Base-by-base conservation (phyloP, 2,113 vertebrate genomes). In the Psittacara wagleri region DNA sequence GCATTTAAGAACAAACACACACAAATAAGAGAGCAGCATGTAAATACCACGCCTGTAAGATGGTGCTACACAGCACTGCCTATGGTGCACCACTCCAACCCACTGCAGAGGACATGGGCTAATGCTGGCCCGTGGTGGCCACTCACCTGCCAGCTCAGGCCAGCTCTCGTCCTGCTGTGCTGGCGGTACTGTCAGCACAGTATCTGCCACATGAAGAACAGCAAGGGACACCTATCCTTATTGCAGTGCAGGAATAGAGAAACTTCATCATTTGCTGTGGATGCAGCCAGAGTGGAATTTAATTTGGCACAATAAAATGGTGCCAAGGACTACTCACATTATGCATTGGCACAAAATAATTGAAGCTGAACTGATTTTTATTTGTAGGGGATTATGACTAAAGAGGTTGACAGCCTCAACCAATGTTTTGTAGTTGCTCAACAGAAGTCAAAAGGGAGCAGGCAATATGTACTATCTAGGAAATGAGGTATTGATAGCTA, bases 81-180 rank as follows among this genome's bases (percentile, higher is more conserved):
- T 39, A 22, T 0, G 0, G 29, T 0, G 0, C 28, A 46, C 24
- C 20, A 2, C 33, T 46, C 31, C 41, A 28, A 61, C 31, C 7
- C 25, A 24, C 28, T 37, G 44, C 16, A 25, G 51, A 59, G 29
- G 23, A 41, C 31, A 4, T 13, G n/a, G 48, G 28, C 54, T 31
- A 37, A n/a, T 0, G 1, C 15, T 59, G 16, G 17, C 16, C 44
- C 1, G 0, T 11, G 20, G 61, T 33, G 23, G 27, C 24, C 63
- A 10, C 19, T 59, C 17, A 16, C n/a, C 22, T 3, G 0, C 8
- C 39, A 79, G 68, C 74, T 52, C 37, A 59, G 44, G 18, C 29
- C 55, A 79, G 39, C 29, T 35, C 33, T 35, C 11, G 22, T 46
- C 11, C 54, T 41, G 25, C 67, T 69, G 61, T 2, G 1, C 41